Conservation (phyloP, 2,888 invertebrate species). For the Mythimna impura region DNA sequence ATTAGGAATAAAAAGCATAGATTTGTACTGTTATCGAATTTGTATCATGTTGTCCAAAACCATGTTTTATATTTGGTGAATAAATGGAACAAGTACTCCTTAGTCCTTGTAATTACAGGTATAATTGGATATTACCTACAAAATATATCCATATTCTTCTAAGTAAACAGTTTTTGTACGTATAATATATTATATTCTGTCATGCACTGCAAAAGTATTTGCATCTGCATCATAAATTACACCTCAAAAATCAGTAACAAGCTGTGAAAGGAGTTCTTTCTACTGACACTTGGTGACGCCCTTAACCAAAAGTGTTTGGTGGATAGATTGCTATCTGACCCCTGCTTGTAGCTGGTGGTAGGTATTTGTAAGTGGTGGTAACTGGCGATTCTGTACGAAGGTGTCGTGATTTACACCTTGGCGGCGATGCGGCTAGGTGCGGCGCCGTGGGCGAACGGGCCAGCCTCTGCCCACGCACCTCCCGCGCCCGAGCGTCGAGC, state of each 20-base stretch:
- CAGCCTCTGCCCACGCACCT: constrained; percentile 74
- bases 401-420: constrained; percentile 80
- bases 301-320: constrained; percentile 9
- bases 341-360: constrained; percentile 38
- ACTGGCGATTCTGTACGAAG: constrained; percentile 64
- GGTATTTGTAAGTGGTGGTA: constrained; percentile 58
- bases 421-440: constrained; percentile 84
- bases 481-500: constrained; percentile 76
- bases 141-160: too few relatives aligned
- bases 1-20: neutral
- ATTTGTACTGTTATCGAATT: neutral
- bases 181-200: neutral
- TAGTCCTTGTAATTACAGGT: neutral
- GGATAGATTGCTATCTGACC: constrained; percentile 25
- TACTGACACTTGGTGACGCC: neutral
- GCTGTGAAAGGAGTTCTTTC: neutral
- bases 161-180: neutral
- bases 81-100: neutral
- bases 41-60: neutral
- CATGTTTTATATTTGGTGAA: neutral
- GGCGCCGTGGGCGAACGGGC: constrained; percentile 86
- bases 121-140: neutral
- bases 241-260: neutral
- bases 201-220: neutral
- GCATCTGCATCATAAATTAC: neutral